Evolutionary conservation across 2,888 invertebrate species (phyloP), one percentile per base, ranked within the genome.

Genomic region (Tetropium fuscum): DNA sequence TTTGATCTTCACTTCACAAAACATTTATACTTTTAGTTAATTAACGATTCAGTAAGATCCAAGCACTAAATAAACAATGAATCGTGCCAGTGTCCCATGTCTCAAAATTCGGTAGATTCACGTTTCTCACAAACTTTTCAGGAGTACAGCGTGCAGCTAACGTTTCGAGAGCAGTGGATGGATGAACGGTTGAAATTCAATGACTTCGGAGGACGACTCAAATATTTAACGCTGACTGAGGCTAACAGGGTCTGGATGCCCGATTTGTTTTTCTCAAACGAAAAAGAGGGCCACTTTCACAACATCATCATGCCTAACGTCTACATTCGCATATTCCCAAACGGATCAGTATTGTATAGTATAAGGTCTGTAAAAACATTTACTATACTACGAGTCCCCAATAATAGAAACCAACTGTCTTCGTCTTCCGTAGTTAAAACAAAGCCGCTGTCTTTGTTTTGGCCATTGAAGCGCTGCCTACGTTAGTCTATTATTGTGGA

Each of bases 181-280:
- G 97, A 98, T 82, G 95, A 96, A 82, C 86, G 97, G 74, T 87
- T 95, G 67, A 90, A 90, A 81, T 95, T 94, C 82, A 91, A 94
- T 82, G 94, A 95, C 83, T 90, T 91, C 75, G 90, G 90, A 83
- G 95, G 94, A 77, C 90, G 91, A 73, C 87, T 95, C 61, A 94
- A 94, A 83, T 96, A 96, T 85, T 86, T 96, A 68, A 95, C 96
- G 56, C 85, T 97, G 78, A 95, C 97, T 53, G 97, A 97, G 83
- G 94, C 96, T 53, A 94, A 93, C 83, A 89, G 95, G 73, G 95
- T 98, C 58, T 98, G 98, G 98, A 97, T 97, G 92, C 98, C 98
- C 25, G 98, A 98, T 85, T 86, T 97, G 72, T 98, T 97, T 87
- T 97, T 97, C 85, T 93, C 96, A 56, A 98, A 98, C 80, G 98